A percentile compares a stretch with the other conserved stretches of the same genome.
phyloP scores from a whole-genome alignment of 1,140 invertebrate genomes.

The Wasmannia auropunctata region DNA sequence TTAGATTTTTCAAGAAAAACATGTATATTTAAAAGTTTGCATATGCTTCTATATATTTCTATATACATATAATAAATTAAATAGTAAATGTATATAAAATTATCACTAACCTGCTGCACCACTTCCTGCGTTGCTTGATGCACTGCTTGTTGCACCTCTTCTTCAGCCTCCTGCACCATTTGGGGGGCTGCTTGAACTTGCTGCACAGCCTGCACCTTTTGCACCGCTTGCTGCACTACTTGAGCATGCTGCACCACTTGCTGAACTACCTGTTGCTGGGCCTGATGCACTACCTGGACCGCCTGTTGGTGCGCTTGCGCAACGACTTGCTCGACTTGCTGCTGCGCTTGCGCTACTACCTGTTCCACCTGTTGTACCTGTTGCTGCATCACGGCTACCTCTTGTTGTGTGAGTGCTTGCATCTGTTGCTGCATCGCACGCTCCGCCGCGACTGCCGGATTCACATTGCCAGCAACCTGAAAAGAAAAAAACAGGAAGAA shows the following conservation, averaged over 20 bases:
- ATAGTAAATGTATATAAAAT: neutral
- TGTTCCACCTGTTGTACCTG: slow-evolving; percentile 83
- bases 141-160: slow-evolving; percentile 87
- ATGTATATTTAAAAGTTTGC: neutral
- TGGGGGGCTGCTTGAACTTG: slow-evolving; percentile 84
- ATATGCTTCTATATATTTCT: neutral
- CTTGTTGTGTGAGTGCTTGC: slow-evolving; percentile 75
- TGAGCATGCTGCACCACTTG: slow-evolving; percentile 83
- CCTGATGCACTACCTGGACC: slow-evolving; percentile 82
- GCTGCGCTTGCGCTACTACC: slow-evolving; percentile 82
- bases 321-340: slow-evolving; percentile 84
- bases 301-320: slow-evolving; percentile 82
- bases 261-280: slow-evolving; percentile 83
- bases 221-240: slow-evolving; percentile 85
- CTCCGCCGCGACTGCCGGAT: slow-evolving; percentile 70
- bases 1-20: neutral
- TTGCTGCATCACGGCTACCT: slow-evolving; percentile 81
- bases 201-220: slow-evolving; percentile 81
- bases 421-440: slow-evolving; percentile 77
- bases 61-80: slow-evolving; percentile 7
- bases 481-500: slow-evolving; percentile 40
- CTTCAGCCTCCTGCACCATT: slow-evolving; percentile 87
- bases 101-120: slow-evolving; percentile 84
- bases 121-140: slow-evolving; percentile 82
- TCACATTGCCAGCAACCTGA: slow-evolving; percentile 76